phyloP scores from a whole-genome alignment of 2,113 vertebrate genomes.

The Orycteropus afer region DNA sequence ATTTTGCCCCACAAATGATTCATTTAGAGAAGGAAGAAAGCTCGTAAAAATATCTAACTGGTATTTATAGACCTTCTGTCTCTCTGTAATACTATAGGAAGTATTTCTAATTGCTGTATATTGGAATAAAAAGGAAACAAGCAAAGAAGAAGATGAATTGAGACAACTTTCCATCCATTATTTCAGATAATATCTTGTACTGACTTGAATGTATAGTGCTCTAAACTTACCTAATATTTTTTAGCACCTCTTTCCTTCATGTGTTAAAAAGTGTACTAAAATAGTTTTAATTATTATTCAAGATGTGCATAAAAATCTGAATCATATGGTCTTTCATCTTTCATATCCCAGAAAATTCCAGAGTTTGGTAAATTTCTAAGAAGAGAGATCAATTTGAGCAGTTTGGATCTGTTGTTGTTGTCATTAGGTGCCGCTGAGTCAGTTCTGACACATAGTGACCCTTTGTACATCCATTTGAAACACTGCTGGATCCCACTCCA shows the following conservation, averaged over 20 bases:
- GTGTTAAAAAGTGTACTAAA: not conserved
- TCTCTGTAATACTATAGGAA: conserved; percentile 21
- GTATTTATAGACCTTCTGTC: conserved; percentile 53
- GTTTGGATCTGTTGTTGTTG: too few species aligned
- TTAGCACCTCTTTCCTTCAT: not conserved
- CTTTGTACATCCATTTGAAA: too few species aligned
- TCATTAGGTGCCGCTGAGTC: too few species aligned
- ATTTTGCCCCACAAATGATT: conserved; percentile 58
- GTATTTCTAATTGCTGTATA: conserved; percentile 47
- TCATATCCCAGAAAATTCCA: not conserved
- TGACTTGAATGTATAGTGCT: not conserved
- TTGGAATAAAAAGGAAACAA: conserved; percentile 37
- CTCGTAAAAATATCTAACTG: conserved; percentile 48
- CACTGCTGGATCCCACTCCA: too few species aligned
- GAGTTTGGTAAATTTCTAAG: conserved; percentile 3
- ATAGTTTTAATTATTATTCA: not conserved
- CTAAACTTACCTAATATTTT: not conserved
- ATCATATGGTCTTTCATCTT: not conserved
- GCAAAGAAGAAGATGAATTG: not conserved
- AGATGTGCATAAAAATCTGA: not conserved
- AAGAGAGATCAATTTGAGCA: not conserved
- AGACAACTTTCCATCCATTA: not conserved
- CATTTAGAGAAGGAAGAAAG: conserved; percentile 56
- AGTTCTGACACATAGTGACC: too few species aligned
- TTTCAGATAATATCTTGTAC: not conserved